A percentile compares a stretch with the other conserved stretches of the same genome.
Conservation (phyloP, 2,797 vertebrate species). For the Intellagama lesueurii region DNA sequence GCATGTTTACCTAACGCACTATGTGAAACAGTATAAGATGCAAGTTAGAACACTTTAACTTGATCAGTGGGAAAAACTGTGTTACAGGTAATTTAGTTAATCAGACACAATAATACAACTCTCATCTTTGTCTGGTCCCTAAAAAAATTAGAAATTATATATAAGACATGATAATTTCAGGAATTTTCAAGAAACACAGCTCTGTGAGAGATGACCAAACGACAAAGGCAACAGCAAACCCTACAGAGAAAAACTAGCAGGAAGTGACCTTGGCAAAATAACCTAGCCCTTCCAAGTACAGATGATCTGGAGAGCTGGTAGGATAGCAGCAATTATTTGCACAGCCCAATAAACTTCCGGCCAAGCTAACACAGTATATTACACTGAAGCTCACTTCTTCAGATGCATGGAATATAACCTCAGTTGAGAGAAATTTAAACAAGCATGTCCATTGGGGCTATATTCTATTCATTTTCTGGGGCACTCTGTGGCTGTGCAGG, state of each 20-base stretch:
- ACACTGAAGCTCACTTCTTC: no score
- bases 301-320: background rate
- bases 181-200: background rate
- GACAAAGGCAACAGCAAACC: conserved; percentile 6
- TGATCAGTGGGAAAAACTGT: no score
- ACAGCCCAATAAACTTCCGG: background rate
- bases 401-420: no score
- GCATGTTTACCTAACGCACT: background rate
- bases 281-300: background rate
- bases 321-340: background rate
- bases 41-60: background rate
- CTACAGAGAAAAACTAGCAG: background rate
- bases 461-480: no score
- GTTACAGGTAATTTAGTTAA: background rate
- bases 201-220: background rate
- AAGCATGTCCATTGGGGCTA: no score
- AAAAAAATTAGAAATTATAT: background rate
- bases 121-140: background rate
- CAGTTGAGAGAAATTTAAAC: no score
- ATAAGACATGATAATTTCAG: background rate
- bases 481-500: no score
- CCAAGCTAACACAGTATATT: no score
- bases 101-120: background rate
- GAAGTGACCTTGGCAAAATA: background rate
- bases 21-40: background rate